Evolutionary conservation across 2,888 invertebrate genomes (phyloP).

Genomic region (Rhynchonema sp.): DNA sequence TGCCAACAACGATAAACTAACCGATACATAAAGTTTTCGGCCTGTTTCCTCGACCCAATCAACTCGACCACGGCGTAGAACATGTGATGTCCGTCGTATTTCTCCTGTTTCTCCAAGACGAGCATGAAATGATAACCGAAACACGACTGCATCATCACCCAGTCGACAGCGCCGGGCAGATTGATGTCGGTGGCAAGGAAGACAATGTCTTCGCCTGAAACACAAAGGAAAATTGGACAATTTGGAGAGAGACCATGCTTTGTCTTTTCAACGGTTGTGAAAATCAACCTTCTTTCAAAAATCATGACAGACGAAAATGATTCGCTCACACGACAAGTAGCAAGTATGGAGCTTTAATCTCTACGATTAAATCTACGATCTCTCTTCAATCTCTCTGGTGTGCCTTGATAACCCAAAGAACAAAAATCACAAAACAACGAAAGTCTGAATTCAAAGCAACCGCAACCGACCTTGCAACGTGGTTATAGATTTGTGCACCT

Average conservation of each 20-base stretch:
- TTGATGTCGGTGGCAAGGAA: slow-evolving; percentile 98
- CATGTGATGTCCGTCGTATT: slow-evolving; percentile 53
- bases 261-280: too few relatives aligned
- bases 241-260: too few relatives aligned
- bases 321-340: too few relatives aligned
- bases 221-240: too few relatives aligned
- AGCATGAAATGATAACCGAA: slow-evolving; percentile 99
- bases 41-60: slow-evolving; percentile 93
- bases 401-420: too few relatives aligned
- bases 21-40: slow-evolving; percentile 93
- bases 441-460: too few relatives aligned
- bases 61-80: slow-evolving; percentile 82
- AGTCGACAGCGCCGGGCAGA: slow-evolving; percentile 53
- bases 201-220: slow-evolving; percentile 80
- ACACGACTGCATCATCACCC: slow-evolving; percentile 95
- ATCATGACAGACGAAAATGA: too few relatives aligned
- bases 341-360: too few relatives aligned
- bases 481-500: slow-evolving; percentile 74
- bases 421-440: too few relatives aligned
- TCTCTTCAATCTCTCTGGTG: too few relatives aligned
- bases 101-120: slow-evolving; percentile 79
- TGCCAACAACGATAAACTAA: slow-evolving; percentile 22
- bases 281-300: too few relatives aligned
- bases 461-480: slow-evolving; percentile 57
- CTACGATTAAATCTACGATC: too few relatives aligned